phyloP scores from a whole-genome alignment of 1,140 invertebrate species.

The Ctenoplectra terminalis region DNA sequence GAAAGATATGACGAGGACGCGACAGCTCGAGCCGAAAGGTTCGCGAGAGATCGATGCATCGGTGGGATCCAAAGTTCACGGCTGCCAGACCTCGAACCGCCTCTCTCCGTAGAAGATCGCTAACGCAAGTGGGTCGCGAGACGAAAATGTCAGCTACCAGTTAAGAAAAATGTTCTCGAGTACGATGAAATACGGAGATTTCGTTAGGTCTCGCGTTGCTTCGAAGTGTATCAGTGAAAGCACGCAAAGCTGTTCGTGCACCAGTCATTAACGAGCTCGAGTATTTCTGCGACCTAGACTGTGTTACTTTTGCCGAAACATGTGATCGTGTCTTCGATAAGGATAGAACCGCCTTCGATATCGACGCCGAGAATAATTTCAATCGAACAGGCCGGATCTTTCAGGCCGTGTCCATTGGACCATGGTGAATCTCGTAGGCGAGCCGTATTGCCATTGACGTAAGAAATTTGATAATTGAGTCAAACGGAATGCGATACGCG shows the following conservation, averaged over 20 bases:
- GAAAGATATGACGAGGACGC: not conserved
- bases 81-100: not conserved
- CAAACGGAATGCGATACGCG: not conserved
- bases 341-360: not conserved
- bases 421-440: not conserved
- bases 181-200: no score
- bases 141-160: conserved; percentile 31
- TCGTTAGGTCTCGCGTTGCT: not conserved
- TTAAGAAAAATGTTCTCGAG: no score
- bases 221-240: conserved; percentile 6
- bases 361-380: not conserved
- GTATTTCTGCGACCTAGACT: not conserved
- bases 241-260: not conserved
- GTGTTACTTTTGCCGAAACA: not conserved
- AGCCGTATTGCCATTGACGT: not conserved
- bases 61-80: conserved; percentile 31
- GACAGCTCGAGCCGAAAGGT: not conserved
- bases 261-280: no score
- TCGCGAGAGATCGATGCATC: conserved; percentile 23
- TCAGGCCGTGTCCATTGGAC: not conserved
- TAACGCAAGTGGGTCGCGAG: conserved; percentile 4
- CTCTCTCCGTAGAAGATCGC: conserved; percentile 20
- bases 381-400: not conserved
- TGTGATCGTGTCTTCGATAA: not conserved
- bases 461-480: not conserved